Conservation (phyloP, 2,113 vertebrate species). For the Lynx canadensis region DNA sequence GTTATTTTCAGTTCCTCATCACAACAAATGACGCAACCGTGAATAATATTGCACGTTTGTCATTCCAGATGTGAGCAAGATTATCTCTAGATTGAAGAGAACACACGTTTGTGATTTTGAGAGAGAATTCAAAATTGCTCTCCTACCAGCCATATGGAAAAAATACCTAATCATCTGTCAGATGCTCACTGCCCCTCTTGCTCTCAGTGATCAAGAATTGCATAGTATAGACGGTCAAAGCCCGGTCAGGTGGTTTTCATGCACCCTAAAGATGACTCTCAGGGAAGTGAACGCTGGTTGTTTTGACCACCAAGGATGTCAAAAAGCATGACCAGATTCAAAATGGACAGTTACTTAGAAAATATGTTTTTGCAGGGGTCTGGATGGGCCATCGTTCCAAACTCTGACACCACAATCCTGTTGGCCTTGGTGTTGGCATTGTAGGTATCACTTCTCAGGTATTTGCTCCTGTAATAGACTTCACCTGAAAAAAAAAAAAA, state of each 20-base stretch:
- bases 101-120: background rate
- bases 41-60: background rate
- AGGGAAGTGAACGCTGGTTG: background rate
- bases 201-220: background rate
- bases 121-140: background rate
- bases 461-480: slow-evolving; percentile 95
- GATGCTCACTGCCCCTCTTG: background rate
- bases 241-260: rapidly evolving
- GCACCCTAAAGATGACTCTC: background rate
- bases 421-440: slow-evolving; percentile 90
- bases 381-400: slow-evolving; percentile 96
- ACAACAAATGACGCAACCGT: background rate
- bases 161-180: background rate
- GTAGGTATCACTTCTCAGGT: slow-evolving; percentile 93
- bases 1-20: background rate
- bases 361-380: slow-evolving; percentile 98
- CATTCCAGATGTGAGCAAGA: background rate
- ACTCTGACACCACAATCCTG: slow-evolving; percentile 94
- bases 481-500: slow-evolving; percentile 87
- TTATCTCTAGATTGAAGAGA: background rate
- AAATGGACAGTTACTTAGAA: slow-evolving; percentile 88
- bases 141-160: background rate
- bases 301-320: background rate
- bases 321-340: background rate
- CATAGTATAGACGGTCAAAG: rapidly evolving